Percentiles rank a stretch among this genome's conserved stretches.
Conservation (phyloP, 2,888 invertebrate genomes). For the Pseudolycoriella hygida region DNA sequence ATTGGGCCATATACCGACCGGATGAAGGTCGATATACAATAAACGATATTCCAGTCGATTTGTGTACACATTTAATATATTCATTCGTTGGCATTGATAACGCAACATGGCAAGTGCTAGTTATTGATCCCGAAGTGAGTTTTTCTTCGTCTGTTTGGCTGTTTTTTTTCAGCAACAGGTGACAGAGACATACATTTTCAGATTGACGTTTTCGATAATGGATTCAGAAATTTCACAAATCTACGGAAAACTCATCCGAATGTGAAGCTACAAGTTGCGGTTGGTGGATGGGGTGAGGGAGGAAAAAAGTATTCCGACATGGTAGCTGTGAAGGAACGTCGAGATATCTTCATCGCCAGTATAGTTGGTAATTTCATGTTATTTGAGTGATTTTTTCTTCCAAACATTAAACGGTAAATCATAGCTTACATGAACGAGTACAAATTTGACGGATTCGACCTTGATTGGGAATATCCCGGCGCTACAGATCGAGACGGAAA, state of each 20-base stretch:
- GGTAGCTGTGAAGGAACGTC: constrained; percentile 48
- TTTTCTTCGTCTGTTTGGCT: too few relatives aligned
- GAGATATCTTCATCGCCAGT: constrained; percentile 55
- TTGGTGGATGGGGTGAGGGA: constrained; percentile 85
- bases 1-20: constrained; percentile 64
- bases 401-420: constrained; percentile 16
- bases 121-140: constrained; percentile 63
- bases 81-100: constrained; percentile 77
- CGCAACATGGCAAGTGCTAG: constrained; percentile 52
- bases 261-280: constrained; percentile 61
- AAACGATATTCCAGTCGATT: constrained; percentile 62
- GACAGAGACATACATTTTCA: constrained; percentile 16
- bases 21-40: constrained; percentile 67
- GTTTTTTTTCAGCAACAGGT: background rate
- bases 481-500: constrained; percentile 74
- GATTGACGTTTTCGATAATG: constrained; percentile 55
- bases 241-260: constrained; percentile 50
- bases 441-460: constrained; percentile 67
- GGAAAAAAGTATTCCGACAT: constrained; percentile 73
- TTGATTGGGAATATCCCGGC: constrained; percentile 85
- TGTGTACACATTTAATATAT: constrained; percentile 76
- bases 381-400: constrained; percentile 7
- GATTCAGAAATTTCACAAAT: constrained; percentile 63
- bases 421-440: constrained; percentile 53
- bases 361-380: constrained; percentile 49